Evolutionary conservation across 1,140 invertebrate species (phyloP).

Genomic region (Rhopalosiphum maidis): DNA sequence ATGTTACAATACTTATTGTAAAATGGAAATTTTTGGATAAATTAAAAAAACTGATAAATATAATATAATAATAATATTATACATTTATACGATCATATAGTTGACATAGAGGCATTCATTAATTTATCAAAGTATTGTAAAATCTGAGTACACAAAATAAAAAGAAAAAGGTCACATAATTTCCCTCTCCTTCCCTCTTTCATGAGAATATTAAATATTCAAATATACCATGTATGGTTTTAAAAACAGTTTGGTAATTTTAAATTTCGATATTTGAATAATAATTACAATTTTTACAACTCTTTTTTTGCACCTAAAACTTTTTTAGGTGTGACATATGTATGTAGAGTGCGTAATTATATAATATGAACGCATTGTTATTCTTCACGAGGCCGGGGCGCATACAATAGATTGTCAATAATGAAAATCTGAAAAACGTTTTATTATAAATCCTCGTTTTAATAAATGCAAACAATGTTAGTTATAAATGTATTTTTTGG

Average conservation of each 20-base stretch:
- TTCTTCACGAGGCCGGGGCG: background rate
- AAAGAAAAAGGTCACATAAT: no score
- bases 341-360: background rate
- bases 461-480: background rate
- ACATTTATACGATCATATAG: background rate
- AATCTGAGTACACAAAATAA: no score
- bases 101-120: background rate
- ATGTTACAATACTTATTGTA: no score
- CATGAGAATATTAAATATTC: background rate
- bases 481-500: background rate
- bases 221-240: background rate
- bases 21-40: no score
- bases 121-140: background rate
- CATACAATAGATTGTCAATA: background rate
- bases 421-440: conserved; percentile 9
- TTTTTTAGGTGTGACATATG: background rate
- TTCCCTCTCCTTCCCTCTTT: no score
- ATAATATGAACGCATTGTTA: background rate
- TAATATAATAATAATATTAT: no score
- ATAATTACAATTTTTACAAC: background rate
- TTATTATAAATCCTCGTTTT: background rate
- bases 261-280: background rate
- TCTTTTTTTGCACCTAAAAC: background rate
- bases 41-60: no score
- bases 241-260: background rate